A percentile compares a stretch with the other conserved stretches of the same genome.
phyloP scores from a whole-genome alignment of 2,113 vertebrate genomes.

The Neodon shergylaensis region DNA sequence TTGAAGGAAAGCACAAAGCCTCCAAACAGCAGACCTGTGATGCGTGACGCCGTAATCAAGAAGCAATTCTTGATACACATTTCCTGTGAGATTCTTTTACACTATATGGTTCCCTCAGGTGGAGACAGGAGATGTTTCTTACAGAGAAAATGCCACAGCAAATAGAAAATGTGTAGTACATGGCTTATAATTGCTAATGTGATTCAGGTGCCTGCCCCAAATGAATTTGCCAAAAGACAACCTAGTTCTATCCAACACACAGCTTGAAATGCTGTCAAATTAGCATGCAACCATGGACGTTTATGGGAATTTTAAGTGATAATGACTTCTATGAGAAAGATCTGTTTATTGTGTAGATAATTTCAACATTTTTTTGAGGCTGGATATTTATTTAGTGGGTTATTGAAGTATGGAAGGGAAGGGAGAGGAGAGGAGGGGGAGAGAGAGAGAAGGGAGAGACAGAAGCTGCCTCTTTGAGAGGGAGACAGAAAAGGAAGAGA shows the following conservation, averaged over 20 bases:
- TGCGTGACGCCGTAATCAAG: constrained; percentile 58
- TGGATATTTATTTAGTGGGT: too few relatives aligned
- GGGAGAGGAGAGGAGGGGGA: too few relatives aligned
- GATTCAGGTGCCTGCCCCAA: constrained; percentile 18
- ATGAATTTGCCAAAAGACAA: constrained; percentile 1
- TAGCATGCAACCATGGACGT: background rate
- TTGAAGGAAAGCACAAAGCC: constrained; percentile 7
- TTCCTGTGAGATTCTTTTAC: constrained; percentile 57
- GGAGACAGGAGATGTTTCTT: constrained; percentile 39
- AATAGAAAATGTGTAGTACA: constrained; percentile 54
- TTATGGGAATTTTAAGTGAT: background rate
- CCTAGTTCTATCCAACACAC: background rate
- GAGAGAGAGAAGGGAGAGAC: too few relatives aligned
- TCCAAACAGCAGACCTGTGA: constrained; percentile 18
- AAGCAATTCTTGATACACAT: constrained; percentile 47
- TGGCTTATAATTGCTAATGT: constrained; percentile 63
- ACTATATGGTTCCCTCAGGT: constrained; percentile 27
- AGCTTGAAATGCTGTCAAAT: background rate
- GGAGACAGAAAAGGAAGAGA: too few relatives aligned
- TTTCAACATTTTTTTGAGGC: background rate
- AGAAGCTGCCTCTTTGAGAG: too few relatives aligned
- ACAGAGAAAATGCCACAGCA: constrained; percentile 48
- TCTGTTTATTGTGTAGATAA: background rate
- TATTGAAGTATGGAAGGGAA: too few relatives aligned
- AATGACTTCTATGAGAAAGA: background rate